Percentiles rank a stretch among this genome's conserved stretches.
Evolutionary conservation across 2,888 invertebrate genomes (phyloP).

Genomic region (Pachycephus smyrnensis): DNA sequence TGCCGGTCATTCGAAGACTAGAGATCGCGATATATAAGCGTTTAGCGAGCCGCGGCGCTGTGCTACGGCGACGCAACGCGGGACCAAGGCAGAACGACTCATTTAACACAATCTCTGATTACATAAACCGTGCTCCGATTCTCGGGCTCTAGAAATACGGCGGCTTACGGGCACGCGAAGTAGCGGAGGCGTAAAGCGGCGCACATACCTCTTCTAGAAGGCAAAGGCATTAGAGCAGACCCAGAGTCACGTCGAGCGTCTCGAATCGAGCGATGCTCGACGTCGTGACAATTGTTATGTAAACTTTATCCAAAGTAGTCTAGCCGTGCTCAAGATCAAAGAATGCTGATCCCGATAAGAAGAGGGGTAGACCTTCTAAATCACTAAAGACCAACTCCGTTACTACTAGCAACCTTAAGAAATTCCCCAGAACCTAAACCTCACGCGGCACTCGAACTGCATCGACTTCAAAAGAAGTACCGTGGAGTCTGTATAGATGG

Average conservation of each 20-base stretch:
- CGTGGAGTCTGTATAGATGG: not conserved
- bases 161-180: slow-evolving; percentile 10
- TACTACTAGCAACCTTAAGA: not conserved
- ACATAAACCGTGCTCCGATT: slow-evolving; percentile 58
- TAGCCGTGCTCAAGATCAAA: no score
- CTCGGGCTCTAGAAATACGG: slow-evolving; percentile 35
- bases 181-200: not conserved
- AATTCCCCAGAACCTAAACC: not conserved
- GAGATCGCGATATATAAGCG: slow-evolving; percentile 20
- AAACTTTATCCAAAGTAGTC: not conserved
- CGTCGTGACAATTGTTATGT: not conserved
- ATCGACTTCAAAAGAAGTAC: not conserved
- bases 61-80: slow-evolving; percentile 18
- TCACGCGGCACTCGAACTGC: not conserved
- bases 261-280: not conserved
- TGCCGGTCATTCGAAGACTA: slow-evolving; percentile 15
- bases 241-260: not conserved
- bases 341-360: not conserved
- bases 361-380: not conserved
- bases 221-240: not conserved
- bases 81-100: slow-evolving; percentile 31
- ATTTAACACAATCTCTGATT: slow-evolving; percentile 57
- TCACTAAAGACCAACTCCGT: not conserved
- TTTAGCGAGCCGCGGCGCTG: not conserved
- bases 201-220: not conserved